Evolutionary conservation across 2,888 invertebrate genomes (phyloP).

Genomic region (Noctua pronuba): DNA sequence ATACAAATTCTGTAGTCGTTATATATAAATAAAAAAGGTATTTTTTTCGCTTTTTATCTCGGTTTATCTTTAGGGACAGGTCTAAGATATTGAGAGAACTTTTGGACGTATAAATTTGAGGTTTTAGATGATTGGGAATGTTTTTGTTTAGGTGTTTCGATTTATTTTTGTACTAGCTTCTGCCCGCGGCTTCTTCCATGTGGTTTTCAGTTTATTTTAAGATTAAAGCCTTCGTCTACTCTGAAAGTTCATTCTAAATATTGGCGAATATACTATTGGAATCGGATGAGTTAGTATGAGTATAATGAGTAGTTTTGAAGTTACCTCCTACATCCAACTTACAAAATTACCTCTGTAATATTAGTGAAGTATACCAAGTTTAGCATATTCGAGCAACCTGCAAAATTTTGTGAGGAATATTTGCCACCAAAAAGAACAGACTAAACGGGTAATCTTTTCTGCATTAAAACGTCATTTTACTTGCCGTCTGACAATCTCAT

Average conservation of each 20-base stretch:
- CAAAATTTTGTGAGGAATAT: background rate
- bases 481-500: background rate
- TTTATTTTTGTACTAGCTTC: background rate
- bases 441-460: background rate
- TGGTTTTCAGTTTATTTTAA: background rate
- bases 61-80: constrained; percentile 59
- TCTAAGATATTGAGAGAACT: constrained; percentile 57
- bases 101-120: constrained; percentile 48
- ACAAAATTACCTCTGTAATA: background rate
- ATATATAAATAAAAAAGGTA: constrained; percentile 60
- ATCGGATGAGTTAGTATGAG: background rate
- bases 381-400: background rate
- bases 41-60: constrained; percentile 34
- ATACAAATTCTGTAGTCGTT: constrained; percentile 74
- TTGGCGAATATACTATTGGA: background rate
- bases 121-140: constrained; percentile 40
- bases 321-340: background rate
- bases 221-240: background rate
- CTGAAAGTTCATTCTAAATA: background rate
- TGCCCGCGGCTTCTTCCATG: background rate
- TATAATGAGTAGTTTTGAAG: background rate
- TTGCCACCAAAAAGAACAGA: background rate
- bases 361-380: background rate
- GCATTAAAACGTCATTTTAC: background rate
- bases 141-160: background rate